Evolutionary conservation across 1,140 invertebrate genomes (phyloP).

Genomic region (Pomacea maculata): DNA sequence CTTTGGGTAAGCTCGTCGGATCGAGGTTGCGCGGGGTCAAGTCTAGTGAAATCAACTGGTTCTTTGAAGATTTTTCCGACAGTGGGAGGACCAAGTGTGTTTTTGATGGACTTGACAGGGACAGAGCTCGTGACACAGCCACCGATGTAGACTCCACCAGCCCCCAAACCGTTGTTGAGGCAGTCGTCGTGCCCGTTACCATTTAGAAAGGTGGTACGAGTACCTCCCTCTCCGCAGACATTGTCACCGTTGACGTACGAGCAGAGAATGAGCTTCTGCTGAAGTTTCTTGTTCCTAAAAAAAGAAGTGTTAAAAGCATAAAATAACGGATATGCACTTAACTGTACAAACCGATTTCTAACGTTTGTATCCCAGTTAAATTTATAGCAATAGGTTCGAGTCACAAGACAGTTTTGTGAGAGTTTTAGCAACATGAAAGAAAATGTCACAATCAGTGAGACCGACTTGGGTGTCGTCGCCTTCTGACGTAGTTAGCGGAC

Average conservation of each 20-base stretch:
- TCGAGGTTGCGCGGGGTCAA: too few species aligned
- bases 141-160: conserved; percentile 20
- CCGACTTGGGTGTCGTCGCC: too few species aligned
- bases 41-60: too few species aligned
- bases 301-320: conserved; percentile 20
- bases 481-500: too few species aligned
- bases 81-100: too few species aligned
- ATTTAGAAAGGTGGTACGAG: conserved; percentile 28
- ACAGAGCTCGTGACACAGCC: not conserved
- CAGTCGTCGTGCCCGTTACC: conserved; percentile 23
- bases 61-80: too few species aligned
- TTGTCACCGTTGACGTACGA: conserved; percentile 41
- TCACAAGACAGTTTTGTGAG: too few species aligned
- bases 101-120: not conserved
- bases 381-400: too few species aligned
- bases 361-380: too few species aligned
- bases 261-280: conserved; percentile 36
- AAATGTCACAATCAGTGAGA: not conserved
- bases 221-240: conserved; percentile 27
- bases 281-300: conserved; percentile 35
- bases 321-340: too few species aligned
- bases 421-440: not conserved
- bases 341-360: too few species aligned
- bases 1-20: too few species aligned
- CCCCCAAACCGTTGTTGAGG: conserved; percentile 7